These are phyloP conservation scores for Chrysaora quinquecirrha DNA, from an alignment of 30 jellyfish, hydroid and myxozoan genomes.

Conservation along the genomic window DNA sequence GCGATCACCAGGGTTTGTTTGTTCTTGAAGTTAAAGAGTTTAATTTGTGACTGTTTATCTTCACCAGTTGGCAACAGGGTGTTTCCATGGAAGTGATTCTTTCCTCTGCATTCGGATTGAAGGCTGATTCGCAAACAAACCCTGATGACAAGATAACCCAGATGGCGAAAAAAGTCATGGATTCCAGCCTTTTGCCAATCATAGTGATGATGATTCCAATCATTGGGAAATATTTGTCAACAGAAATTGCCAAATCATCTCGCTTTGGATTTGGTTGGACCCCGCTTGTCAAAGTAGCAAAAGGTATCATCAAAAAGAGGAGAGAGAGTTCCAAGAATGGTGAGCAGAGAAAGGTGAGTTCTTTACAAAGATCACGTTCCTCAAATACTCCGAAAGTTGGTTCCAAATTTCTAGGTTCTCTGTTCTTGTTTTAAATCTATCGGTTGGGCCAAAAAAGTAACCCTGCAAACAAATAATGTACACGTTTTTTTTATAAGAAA, in stretches of 20 bases:
- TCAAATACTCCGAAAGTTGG: too few relatives aligned
- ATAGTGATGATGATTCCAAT: slow-evolving; percentile 44
- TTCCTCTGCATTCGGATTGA: slow-evolving; percentile 69
- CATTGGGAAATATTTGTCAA: slow-evolving; percentile 31
- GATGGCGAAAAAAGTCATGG: slow-evolving; percentile 46
- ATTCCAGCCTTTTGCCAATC: slow-evolving; percentile 25
- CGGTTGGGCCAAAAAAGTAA: too few relatives aligned
- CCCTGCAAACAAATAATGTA: too few relatives aligned
- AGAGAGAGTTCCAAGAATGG: neutral
- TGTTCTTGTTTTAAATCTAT: too few relatives aligned
- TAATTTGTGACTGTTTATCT: too few relatives aligned
- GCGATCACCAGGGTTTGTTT: too few relatives aligned
- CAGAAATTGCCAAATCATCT: neutral
- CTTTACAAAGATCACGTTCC: too few relatives aligned
- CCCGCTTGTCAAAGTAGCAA: slow-evolving; percentile 2
- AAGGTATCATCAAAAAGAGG: slow-evolving; percentile 14
- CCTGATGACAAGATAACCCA: slow-evolving; percentile 54
- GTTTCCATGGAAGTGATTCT: slow-evolving; percentile 72
- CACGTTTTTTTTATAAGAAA: too few relatives aligned
- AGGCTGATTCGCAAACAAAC: too few relatives aligned
- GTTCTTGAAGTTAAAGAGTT: too few relatives aligned
- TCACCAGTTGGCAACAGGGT: slow-evolving; percentile 65
- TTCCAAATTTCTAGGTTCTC: too few relatives aligned
- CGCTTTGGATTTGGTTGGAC: slow-evolving; percentile 5
- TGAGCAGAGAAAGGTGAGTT: neutral